Base-by-base conservation (phyloP, 2,113 vertebrate genomes). In the Fulica atra region DNA sequence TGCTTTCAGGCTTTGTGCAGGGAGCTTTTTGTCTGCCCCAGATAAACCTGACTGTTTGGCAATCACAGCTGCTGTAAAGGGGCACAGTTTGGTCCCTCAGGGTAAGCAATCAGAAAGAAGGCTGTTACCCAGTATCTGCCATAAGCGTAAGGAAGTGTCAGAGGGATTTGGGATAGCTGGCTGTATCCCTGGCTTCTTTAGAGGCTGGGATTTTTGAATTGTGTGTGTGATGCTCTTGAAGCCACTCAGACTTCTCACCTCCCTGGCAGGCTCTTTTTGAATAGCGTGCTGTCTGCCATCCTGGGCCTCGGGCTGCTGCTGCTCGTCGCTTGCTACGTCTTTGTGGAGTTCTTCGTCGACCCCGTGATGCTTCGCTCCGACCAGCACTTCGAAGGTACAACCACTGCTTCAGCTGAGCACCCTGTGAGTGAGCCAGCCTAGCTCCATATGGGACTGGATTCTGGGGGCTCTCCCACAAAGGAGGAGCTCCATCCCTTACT, bases 231-330 rank as follows among this genome's bases (percentile, higher is more conserved):
- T 53, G 31, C 81, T 74, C 20, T 1, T 70, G 70, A 86, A 84
- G 69, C 17, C 51, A 24, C 79, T 97, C 61, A 89, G n/a, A 21
- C 36, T 31, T 84, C n/a, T 95, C 68, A 3, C 51, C 53, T 65
- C 81, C 33, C 70, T 87, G 73, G 53, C 97, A 99, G 99, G 98
- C 97, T 98, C 74, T 99, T 99, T 95, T 73, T 99, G 94, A 98
- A 99, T 92, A 99, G 99, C 11, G 99, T 99, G 65, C 97, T 99
- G 31, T 99, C 99, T 3, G 99, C 99, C 91, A 97, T 99, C 31
- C 64, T 99, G 92, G 99, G 99, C 10, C 98, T 99, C 38, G 96
- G 97, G 53, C 97, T 99, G 23, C 98, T 99, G 64, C 98, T 99
- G 72, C 95, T 98, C 26, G 42, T 99, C 3, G 97, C 99, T 89